Percentiles rank a stretch among this genome's conserved stretches.
Evolutionary conservation across 2,113 vertebrate genomes (phyloP).

Genomic region (Micronycteris hirsuta): DNA sequence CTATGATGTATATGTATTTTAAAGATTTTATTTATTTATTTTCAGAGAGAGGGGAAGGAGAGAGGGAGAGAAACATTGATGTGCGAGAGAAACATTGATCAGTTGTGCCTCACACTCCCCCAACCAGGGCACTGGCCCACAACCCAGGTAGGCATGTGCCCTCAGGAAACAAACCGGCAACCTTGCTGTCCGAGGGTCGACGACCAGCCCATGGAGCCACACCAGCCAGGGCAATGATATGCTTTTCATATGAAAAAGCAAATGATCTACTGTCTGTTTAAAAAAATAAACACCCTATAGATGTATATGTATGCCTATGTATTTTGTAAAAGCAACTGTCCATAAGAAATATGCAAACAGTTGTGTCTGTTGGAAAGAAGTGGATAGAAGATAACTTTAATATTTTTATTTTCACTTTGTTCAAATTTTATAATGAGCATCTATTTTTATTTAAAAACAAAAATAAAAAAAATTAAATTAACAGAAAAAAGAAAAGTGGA

Average conservation of each 20-base stretch:
- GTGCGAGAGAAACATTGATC: no score
- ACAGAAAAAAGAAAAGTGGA: not conserved
- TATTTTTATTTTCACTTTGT: not conserved
- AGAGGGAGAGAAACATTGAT: no score
- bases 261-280: not conserved
- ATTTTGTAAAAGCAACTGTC: not conserved
- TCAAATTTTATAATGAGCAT: not conserved
- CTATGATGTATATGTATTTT: no score
- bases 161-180: no score
- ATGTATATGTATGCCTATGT: not conserved
- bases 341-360: not conserved
- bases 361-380: not conserved
- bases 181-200: no score
- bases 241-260: not conserved
- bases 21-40: no score
- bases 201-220: no score
- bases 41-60: no score
- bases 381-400: not conserved
- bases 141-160: no score
- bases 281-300: not conserved
- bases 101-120: no score
- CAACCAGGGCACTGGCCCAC: no score
- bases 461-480: not conserved
- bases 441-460: not conserved
- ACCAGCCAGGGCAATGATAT: not conserved